Base-by-base conservation (phyloP, 1,140 invertebrate species). In the Macrobrachium nipponense region DNA sequence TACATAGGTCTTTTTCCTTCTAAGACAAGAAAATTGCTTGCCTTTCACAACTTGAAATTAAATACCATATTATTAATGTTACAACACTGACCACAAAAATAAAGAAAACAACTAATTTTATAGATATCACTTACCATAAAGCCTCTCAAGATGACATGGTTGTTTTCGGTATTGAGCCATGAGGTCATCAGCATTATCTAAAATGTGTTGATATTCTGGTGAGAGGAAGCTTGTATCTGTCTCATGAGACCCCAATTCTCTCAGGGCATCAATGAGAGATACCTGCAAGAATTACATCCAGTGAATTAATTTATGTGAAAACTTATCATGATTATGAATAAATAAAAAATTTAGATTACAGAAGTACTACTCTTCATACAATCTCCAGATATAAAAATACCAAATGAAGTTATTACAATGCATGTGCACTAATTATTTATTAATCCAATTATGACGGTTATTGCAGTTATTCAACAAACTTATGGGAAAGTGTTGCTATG, bases 161-260 rank as follows among this genome's bases (percentile, higher is more conserved):
- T 94, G 93, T 80, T 92, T 91, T 88, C 93, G 92, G 87, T 93
- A 93, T 88, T 93, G 91, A 36, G 90, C 89, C 86, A 91, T 90
- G 12, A 95, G 90, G 66, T 92, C 90, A 73, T 93, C 93, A 27
- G 93, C 92, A 90, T 94, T 91, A 17, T 93, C 91, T 51, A 97
- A 89, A 79, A 97, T 93, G 77, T 94, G 91, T 90, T 94, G 93
- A 91, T 95, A 96, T 89, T 95, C 94, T 0, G 93, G 92, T 18
- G 94, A 94, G 70, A 96, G 90, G 90, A 93, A 93, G 89, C 92
- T 93, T 8, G 92, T 91, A 77, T 95, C 93, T 89, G 94, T 92
- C 86, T 95, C 94, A 89, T 94, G 94, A 0, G 95, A 92, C 90
- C 95, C 93, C 87, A 96, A 92, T 89, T 96, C 95, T 90, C 95